Percentiles rank a stretch among this genome's conserved stretches.
These are phyloP conservation scores for Sceliomorpha sp. DNA, from an alignment of 2,888 invertebrate species.

Conservation along the genomic window DNA sequence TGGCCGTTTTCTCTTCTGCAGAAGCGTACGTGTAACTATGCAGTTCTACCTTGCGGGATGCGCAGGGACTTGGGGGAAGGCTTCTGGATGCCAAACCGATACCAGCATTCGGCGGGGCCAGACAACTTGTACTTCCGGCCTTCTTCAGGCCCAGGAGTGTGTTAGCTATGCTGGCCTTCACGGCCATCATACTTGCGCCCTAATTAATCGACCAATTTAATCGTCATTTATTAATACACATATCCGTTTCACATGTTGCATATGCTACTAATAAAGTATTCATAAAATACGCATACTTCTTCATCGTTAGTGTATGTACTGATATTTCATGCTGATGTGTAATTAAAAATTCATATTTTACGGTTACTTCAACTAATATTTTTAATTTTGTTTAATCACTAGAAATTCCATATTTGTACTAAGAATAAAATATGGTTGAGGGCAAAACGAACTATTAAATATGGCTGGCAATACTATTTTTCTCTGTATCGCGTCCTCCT, in stretches of 20 bases:
- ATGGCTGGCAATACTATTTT: too few relatives aligned
- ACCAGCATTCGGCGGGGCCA: conserved; percentile 84
- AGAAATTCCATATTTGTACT: too few relatives aligned
- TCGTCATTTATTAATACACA: conserved; percentile 44
- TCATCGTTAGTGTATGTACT: background rate
- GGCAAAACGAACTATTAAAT: too few relatives aligned
- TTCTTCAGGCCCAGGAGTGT: conserved; percentile 84
- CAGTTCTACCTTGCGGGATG: conserved; percentile 81
- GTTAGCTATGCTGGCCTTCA: conserved; percentile 80
- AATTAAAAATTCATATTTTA: conserved; percentile 4
- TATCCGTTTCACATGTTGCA: background rate
- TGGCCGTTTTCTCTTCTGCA: conserved; percentile 58
- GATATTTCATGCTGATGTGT: background rate
- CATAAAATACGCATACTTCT: conserved; percentile 20
- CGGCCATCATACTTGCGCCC: conserved; percentile 78
- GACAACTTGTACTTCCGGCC: conserved; percentile 86
- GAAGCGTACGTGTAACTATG: conserved; percentile 59
- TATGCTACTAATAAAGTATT: background rate
- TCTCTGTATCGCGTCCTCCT: too few relatives aligned
- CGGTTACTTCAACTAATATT: too few relatives aligned
- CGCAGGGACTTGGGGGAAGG: conserved; percentile 80
- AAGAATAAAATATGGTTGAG: too few relatives aligned
- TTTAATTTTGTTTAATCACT: too few relatives aligned
- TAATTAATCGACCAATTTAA: conserved; percentile 72
- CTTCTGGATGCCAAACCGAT: conserved; percentile 77